Percentiles rank a stretch among this genome's conserved stretches.
These are phyloP conservation scores for Scaptomyza caliginosa DNA, from an alignment of 2,888 invertebrate species.

Conservation along the genomic window DNA sequence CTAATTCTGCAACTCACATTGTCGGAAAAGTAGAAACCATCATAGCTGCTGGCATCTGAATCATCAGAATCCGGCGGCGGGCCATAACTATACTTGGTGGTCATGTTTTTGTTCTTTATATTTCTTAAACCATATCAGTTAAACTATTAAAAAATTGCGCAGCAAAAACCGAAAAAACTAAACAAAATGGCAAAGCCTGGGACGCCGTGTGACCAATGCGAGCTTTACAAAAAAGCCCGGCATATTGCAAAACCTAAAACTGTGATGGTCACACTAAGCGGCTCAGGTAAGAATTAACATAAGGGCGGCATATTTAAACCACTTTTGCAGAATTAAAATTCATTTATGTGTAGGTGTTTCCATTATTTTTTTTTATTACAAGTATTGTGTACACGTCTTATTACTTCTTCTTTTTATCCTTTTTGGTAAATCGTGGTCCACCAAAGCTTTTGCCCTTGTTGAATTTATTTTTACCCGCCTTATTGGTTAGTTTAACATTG, in stretches of 20 bases:
- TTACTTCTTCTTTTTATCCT: constrained; percentile 72
- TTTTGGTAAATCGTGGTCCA: constrained; percentile 81
- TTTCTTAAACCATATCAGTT: constrained; percentile 11
- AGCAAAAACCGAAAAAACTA: constrained; percentile 42
- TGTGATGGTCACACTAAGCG: constrained; percentile 24
- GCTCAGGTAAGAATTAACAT: constrained; percentile 1
- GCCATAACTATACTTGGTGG: constrained; percentile 48
- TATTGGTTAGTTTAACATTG: constrained; percentile 82
- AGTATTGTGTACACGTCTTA: constrained; percentile 14
- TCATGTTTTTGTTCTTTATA: constrained; percentile 34
- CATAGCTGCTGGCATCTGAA: constrained; percentile 81
- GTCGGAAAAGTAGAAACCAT: constrained; percentile 82
- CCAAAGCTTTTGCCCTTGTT: constrained; percentile 84
- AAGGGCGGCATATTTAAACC: background rate
- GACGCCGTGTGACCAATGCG: constrained; percentile 27
- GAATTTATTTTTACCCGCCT: constrained; percentile 84
- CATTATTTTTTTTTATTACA: constrained; percentile 21
- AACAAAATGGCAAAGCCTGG: constrained; percentile 41
- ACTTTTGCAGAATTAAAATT: background rate
- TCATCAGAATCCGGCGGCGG: constrained; percentile 79
- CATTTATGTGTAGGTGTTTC: background rate
- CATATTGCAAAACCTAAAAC: background rate
- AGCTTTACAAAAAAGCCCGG: background rate
- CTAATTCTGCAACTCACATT: constrained; percentile 61
- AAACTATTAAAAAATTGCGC: constrained; percentile 32